Conservation (phyloP, 1,140 invertebrate species). For the Calosoma granatense region DNA sequence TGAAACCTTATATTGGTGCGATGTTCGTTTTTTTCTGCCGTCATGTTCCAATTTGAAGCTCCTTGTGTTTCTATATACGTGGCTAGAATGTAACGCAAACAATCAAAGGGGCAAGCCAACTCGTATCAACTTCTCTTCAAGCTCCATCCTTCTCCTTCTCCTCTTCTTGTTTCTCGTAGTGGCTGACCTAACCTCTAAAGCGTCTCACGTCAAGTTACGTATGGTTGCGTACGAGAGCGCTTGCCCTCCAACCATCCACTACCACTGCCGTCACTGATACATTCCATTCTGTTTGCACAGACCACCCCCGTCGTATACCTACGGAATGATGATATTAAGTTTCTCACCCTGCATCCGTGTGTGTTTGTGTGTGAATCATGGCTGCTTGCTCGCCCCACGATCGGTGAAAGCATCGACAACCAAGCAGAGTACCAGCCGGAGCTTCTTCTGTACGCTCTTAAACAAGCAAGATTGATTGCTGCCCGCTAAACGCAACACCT, state of each 20-base stretch:
- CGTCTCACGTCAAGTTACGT: too few relatives aligned
- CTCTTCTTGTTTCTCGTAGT: too few relatives aligned
- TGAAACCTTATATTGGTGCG: conserved; percentile 4
- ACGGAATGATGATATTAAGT: conserved; percentile 7
- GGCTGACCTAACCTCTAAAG: too few relatives aligned
- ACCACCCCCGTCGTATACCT: background rate
- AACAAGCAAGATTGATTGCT: background rate
- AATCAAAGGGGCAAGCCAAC: conserved; percentile 7
- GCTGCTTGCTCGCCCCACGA: too few relatives aligned
- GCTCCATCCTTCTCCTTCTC: background rate
- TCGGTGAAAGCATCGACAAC: too few relatives aligned
- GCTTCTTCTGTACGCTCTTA: background rate
- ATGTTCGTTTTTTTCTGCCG: conserved; percentile 1
- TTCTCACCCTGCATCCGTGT: background rate
- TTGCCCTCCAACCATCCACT: too few relatives aligned
- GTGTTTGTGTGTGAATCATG: too few relatives aligned
- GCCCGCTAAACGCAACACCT: conserved; percentile 3
- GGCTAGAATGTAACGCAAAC: conserved; percentile 2
- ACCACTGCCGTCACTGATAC: background rate
- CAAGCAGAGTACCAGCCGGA: background rate
- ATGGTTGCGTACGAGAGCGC: too few relatives aligned
- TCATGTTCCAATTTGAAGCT: conserved; percentile 6
- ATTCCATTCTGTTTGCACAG: conserved; percentile 5
- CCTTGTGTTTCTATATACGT: conserved; percentile 4
- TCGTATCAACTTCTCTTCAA: conserved; percentile 7